Percentiles rank a stretch among this genome's conserved stretches.
Conservation (phyloP, 2,888 invertebrate species). For the Myopa testacea region DNA sequence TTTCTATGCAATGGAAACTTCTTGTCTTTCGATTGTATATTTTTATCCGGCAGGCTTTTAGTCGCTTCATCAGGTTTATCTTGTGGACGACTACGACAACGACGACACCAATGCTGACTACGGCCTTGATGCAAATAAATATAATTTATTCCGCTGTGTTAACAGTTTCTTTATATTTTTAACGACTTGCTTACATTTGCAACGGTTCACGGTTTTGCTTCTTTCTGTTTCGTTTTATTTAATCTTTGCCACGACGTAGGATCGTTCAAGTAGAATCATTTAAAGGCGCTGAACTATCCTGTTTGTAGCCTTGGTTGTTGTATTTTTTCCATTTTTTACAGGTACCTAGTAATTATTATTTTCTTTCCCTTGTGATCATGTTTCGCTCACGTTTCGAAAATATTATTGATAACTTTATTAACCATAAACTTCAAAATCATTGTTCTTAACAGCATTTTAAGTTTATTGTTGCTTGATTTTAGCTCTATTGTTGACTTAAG, state of each 20-base stretch:
- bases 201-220: background rate
- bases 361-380: too few relatives aligned
- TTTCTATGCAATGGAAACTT: slow-evolving; percentile 9
- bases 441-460: too few relatives aligned
- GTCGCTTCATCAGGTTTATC: slow-evolving; percentile 3
- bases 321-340: slow-evolving; percentile 5
- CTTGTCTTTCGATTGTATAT: slow-evolving; percentile 9
- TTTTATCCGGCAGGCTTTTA: slow-evolving; percentile 5
- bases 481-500: too few relatives aligned
- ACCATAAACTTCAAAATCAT: too few relatives aligned
- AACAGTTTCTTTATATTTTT: slow-evolving; percentile 21
- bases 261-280: background rate
- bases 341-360: background rate
- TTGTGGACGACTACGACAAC: slow-evolving; percentile 12
- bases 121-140: slow-evolving; percentile 30
- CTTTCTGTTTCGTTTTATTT: background rate
- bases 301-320: background rate
- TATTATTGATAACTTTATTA: too few relatives aligned
- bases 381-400: too few relatives aligned
- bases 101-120: background rate
- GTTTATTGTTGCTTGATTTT: too few relatives aligned
- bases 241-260: background rate
- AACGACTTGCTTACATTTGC: background rate
- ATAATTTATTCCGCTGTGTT: slow-evolving; percentile 25
- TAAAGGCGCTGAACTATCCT: slow-evolving; percentile 15